A percentile compares a stretch with the other conserved stretches of the same genome.
These are phyloP conservation scores for Notodonta ziczac DNA, from an alignment of 2,888 invertebrate genomes.

Conservation along the genomic window DNA sequence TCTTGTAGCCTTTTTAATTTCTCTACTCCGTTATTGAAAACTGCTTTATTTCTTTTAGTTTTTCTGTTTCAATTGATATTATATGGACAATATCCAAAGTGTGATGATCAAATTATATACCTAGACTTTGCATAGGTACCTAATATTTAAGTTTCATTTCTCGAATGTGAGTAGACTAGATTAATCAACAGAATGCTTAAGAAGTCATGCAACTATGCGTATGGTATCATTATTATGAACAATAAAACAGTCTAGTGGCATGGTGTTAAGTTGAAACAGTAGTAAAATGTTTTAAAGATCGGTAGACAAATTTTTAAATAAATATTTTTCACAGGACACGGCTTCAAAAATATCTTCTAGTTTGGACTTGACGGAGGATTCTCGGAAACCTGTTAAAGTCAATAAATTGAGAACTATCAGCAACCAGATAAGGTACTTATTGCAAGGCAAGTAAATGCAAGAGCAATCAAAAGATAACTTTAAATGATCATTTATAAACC, in stretches of 20 bases:
- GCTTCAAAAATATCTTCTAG: conserved; percentile 86
- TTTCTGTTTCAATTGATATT: neutral
- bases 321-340: conserved; percentile 75
- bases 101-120: neutral
- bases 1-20: neutral
- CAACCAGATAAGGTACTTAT: conserved; percentile 89
- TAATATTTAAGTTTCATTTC: conserved; percentile 3
- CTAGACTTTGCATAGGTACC: neutral
- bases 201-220: conserved; percentile 1
- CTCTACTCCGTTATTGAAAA: neutral
- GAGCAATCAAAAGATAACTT: neutral
- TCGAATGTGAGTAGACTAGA: conserved; percentile 6
- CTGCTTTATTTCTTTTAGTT: conserved; percentile 2
- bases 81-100: neutral
- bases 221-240: neutral
- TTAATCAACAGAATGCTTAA: neutral
- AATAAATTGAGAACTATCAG: conserved; percentile 89
- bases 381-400: conserved; percentile 85
- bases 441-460: neutral
- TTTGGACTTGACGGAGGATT: conserved; percentile 82
- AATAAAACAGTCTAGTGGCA: conserved; percentile 9
- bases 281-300: neutral
- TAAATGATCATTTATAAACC: neutral
- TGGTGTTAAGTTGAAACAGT: conserved; percentile 7
- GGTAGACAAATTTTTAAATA: neutral